Evolutionary conservation across 2,888 invertebrate species (phyloP).

Genomic region (Andrena hattorfiana): DNA sequence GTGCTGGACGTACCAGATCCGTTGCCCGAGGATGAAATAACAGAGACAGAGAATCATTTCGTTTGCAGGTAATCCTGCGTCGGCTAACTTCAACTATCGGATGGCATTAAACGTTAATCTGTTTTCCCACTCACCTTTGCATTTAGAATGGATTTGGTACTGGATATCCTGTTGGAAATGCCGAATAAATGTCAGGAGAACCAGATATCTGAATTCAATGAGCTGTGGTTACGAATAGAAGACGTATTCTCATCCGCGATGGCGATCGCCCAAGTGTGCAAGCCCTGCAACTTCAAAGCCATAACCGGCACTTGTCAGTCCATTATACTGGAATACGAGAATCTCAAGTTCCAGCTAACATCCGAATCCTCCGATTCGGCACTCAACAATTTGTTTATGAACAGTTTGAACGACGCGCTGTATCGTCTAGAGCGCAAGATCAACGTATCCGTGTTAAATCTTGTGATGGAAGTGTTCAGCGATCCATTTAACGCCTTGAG

Average conservation of each 20-base stretch:
- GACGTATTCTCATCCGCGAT: slow-evolving; percentile 84
- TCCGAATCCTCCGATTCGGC: slow-evolving; percentile 84
- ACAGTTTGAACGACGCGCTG: slow-evolving; percentile 88
- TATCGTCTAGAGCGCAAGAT: slow-evolving; percentile 89
- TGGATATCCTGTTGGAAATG: slow-evolving; percentile 81
- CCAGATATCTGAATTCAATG: slow-evolving; percentile 73
- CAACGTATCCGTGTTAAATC: slow-evolving; percentile 88
- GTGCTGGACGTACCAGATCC: slow-evolving; percentile 77
- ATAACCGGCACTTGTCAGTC: slow-evolving; percentile 84
- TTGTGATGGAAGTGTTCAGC: slow-evolving; percentile 86
- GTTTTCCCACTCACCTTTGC: neutral
- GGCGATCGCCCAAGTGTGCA: slow-evolving; percentile 84
- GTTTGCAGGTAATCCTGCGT: slow-evolving; percentile 77
- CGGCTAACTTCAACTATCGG: neutral
- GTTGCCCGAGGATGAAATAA: slow-evolving; percentile 75
- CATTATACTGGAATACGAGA: slow-evolving; percentile 83
- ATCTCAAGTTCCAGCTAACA: slow-evolving; percentile 79
- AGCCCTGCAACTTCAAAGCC: slow-evolving; percentile 82
- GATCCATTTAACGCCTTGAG: slow-evolving; percentile 80
- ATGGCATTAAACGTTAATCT: neutral
- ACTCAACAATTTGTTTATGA: slow-evolving; percentile 87
- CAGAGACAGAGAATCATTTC: slow-evolving; percentile 81
- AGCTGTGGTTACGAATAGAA: slow-evolving; percentile 82
- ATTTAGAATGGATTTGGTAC: slow-evolving; percentile 81
- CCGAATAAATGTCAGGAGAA: slow-evolving; percentile 72